Percentiles rank a stretch among this genome's conserved stretches.
Evolutionary conservation across 2,888 invertebrate genomes (phyloP).

Genomic region (Cryptus armator): DNA sequence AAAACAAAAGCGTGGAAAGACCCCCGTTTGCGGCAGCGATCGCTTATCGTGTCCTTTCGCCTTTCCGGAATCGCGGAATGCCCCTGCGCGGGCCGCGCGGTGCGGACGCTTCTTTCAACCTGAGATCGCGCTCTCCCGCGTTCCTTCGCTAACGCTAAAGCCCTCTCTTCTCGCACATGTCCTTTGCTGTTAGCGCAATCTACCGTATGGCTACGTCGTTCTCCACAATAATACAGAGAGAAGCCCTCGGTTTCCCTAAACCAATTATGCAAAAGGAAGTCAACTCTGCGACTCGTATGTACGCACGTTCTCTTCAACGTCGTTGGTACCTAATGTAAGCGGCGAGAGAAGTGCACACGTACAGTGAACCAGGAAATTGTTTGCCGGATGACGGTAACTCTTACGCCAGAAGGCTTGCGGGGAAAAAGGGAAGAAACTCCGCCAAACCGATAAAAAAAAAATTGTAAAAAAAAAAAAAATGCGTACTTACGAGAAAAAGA

Average conservation of each 20-base stretch:
- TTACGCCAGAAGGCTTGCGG: not conserved
- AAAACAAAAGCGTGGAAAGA: constrained; percentile 41
- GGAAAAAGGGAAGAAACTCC: not conserved
- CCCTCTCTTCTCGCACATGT: not conserved
- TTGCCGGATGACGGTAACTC: constrained; percentile 31
- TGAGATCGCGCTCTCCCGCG: not conserved
- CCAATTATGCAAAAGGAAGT: constrained; percentile 67
- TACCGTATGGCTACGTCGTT: constrained; percentile 14
- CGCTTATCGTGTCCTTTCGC: constrained; percentile 61
- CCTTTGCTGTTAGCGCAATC: not conserved
- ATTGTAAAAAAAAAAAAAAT: constrained; percentile 27
- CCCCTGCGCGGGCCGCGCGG: constrained; percentile 3
- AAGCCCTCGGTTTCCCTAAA: constrained; percentile 31
- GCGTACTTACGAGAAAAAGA: not conserved
- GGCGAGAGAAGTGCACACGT: constrained; percentile 29
- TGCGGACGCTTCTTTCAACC: not conserved
- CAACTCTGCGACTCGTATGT: constrained; percentile 38
- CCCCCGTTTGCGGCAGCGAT: constrained; percentile 57
- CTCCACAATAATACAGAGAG: constrained; percentile 18
- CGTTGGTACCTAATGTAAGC: not conserved
- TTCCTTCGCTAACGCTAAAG: not conserved
- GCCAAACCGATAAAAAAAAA: not conserved
- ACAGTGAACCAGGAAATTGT: constrained; percentile 65
- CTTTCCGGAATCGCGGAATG: constrained; percentile 64
- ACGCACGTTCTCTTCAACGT: constrained; percentile 33